These are phyloP conservation scores for Heteromormyrus szaboi DNA, from an alignment of 2,797 vertebrate species.

Conservation along the genomic window DNA sequence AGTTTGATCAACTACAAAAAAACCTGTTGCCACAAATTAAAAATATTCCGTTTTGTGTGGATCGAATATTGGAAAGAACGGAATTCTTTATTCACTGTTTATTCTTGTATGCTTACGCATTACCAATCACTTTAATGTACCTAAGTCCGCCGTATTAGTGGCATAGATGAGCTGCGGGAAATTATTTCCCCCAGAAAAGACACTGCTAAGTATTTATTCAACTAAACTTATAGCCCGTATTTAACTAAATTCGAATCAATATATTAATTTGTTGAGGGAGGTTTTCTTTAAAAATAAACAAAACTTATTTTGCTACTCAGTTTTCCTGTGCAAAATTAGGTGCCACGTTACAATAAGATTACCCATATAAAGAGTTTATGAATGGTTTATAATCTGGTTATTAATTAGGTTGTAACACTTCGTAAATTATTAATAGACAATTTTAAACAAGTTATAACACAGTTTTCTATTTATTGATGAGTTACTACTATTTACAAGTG, in stretches of 20 bases:
- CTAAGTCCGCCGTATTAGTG: background rate
- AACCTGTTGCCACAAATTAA: background rate
- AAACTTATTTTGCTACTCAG: background rate
- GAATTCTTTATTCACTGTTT: background rate
- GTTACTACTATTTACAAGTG: background rate
- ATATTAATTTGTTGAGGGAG: background rate
- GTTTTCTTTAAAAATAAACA: background rate
- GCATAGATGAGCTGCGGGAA: background rate
- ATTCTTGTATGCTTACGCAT: background rate
- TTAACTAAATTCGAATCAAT: background rate
- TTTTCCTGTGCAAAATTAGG: background rate
- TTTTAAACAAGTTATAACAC: background rate
- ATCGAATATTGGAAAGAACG: background rate
- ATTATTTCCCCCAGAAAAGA: background rate
- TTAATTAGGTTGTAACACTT: background rate
- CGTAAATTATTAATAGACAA: background rate
- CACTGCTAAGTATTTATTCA: background rate
- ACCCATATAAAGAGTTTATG: background rate
- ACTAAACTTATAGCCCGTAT: background rate
- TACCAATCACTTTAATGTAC: background rate
- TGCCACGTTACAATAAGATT: background rate
- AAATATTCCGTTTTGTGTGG: background rate
- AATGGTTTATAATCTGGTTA: background rate
- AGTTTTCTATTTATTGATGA: background rate
- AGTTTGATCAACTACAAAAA: background rate